A percentile compares a stretch with the other conserved stretches of the same genome.
These are phyloP conservation scores for Drosophila pseudoananassae DNA, from an alignment of 1,140 invertebrate species.

Conservation along the genomic window DNA sequence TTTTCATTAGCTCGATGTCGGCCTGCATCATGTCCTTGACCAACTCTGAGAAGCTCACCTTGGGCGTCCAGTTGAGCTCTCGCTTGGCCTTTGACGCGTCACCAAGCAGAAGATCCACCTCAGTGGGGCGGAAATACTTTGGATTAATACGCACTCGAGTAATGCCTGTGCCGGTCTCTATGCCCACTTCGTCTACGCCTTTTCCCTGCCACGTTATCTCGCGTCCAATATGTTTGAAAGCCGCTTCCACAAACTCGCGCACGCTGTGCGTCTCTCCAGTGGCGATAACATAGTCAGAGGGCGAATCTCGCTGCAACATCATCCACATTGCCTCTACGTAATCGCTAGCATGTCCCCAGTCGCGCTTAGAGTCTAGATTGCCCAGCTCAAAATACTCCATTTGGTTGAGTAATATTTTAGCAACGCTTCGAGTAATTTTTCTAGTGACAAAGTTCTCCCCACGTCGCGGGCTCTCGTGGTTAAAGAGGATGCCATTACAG, in stretches of 20 bases:
- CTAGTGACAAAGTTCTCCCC: conserved; percentile 99
- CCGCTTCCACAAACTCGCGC: conserved; percentile 96
- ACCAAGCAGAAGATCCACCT: conserved; percentile 97
- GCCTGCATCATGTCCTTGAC: conserved; percentile 98
- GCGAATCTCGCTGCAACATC: conserved; percentile 97
- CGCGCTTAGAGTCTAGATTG: conserved; percentile 97
- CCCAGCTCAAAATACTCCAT: conserved; percentile 96
- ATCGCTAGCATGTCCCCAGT: conserved; percentile 99
- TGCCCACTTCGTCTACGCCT: conserved; percentile 94
- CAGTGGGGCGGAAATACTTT: conserved; percentile 98
- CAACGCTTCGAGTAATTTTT: conserved; percentile 98
- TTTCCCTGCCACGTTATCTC: conserved; percentile 93
- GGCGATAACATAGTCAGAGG: conserved; percentile 99
- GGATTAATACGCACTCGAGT: conserved; percentile 96
- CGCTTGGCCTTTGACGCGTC: conserved; percentile 95
- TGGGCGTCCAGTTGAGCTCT: conserved; percentile 94
- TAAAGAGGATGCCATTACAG: conserved; percentile 99
- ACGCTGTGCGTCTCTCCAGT: conserved; percentile 98
- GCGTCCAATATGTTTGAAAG: conserved; percentile 92
- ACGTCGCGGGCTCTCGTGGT: conserved; percentile 98
- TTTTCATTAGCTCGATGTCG: conserved; percentile 96
- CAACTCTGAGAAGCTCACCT: conserved; percentile 92
- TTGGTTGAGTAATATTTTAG: conserved; percentile 96
- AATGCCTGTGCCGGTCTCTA: conserved; percentile 91
- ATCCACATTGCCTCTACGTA: conserved; percentile 99